phyloP scores from a whole-genome alignment of 2,113 vertebrate species.

The Mastomys natalensis region DNA sequence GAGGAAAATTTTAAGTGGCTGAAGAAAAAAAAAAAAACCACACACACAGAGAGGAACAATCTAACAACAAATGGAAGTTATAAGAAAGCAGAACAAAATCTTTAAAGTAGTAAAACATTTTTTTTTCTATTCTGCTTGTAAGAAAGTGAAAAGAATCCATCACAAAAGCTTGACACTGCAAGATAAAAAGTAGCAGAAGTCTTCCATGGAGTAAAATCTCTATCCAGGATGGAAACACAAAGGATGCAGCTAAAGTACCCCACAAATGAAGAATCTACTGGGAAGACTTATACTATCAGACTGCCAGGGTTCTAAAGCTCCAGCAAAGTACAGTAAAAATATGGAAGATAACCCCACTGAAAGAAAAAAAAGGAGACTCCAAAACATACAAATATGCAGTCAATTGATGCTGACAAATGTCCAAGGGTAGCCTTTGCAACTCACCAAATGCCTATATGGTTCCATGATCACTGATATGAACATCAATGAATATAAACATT shows the following conservation, averaged over 20 bases:
- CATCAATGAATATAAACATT: not conserved
- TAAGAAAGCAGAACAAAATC: conserved; percentile 12
- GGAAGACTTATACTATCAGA: no score
- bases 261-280: no score
- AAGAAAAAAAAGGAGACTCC: not conserved
- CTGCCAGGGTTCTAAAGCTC: not conserved
- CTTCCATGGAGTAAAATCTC: no score
- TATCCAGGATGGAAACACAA: no score
- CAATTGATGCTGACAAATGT: not conserved
- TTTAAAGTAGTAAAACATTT: not conserved
- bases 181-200: not conserved
- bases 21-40: not conserved
- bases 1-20: not conserved
- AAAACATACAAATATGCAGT: not conserved
- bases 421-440: not conserved
- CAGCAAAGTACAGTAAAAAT: not conserved
- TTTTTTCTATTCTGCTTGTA: not conserved
- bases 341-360: not conserved
- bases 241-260: no score
- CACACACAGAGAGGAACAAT: not conserved
- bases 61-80: not conserved
- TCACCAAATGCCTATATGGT: not conserved
- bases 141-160: not conserved
- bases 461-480: not conserved
- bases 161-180: not conserved